These are phyloP conservation scores for Heliconius erato DNA, from an alignment of 2,888 invertebrate species.

Conservation along the genomic window DNA sequence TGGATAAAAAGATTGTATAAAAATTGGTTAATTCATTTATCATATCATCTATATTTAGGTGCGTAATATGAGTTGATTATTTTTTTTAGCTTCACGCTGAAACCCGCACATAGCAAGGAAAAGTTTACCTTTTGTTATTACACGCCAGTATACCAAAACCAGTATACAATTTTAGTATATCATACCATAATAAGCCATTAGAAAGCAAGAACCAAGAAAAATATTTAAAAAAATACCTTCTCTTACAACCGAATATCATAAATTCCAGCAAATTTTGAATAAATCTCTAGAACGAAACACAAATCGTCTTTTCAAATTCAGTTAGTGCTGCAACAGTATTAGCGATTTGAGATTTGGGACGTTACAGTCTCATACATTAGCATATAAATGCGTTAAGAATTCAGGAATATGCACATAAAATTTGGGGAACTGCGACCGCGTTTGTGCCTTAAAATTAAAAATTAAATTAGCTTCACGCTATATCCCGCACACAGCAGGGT, in stretches of 20 bases:
- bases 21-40: not conserved
- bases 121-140: too few species aligned
- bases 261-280: not conserved
- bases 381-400: constrained; percentile 51
- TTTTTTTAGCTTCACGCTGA: not conserved
- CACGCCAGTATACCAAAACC: too few species aligned
- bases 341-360: constrained; percentile 47
- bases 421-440: constrained; percentile 42
- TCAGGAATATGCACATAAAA: constrained; percentile 53
- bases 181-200: too few species aligned
- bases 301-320: constrained; percentile 22
- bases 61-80: too few species aligned
- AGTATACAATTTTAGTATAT: too few species aligned
- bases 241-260: not conserved
- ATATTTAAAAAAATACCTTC: not conserved
- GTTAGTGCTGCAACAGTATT: constrained; percentile 38
- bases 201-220: not conserved
- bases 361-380: constrained; percentile 51
- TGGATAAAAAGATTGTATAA: not conserved
- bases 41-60: not conserved
- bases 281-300: not conserved
- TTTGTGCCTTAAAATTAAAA: constrained; percentile 42
- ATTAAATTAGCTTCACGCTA: too few species aligned
- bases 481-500: too few species aligned
- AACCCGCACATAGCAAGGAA: not conserved